Percentiles rank a stretch among this genome's conserved stretches.
These are phyloP conservation scores for Mythimna albipuncta DNA, from an alignment of 2,888 invertebrate species.

Conservation along the genomic window DNA sequence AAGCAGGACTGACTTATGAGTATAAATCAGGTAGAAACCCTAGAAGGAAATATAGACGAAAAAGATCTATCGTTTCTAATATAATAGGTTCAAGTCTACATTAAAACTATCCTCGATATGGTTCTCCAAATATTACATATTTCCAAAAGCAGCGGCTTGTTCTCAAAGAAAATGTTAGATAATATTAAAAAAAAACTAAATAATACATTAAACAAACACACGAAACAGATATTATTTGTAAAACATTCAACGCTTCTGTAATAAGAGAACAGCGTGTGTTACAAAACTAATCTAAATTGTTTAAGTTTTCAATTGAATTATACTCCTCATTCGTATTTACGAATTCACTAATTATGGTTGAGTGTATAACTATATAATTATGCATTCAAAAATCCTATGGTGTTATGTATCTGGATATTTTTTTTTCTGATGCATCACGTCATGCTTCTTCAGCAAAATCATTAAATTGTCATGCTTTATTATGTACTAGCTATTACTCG, in stretches of 20 bases:
- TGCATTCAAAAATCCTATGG: background rate
- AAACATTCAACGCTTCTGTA: constrained; percentile 1
- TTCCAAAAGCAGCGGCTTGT: background rate
- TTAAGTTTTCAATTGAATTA: background rate
- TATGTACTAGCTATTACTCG: background rate
- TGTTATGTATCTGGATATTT: constrained; percentile 3
- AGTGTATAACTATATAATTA: background rate
- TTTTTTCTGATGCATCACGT: background rate
- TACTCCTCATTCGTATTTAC: background rate
- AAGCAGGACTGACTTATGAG: background rate
- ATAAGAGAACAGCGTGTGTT: background rate
- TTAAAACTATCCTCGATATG: background rate
- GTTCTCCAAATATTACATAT: background rate
- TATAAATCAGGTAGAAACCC: background rate
- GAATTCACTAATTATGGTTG: constrained; percentile 19
- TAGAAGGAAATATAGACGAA: too few species aligned
- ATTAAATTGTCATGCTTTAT: constrained; percentile 12
- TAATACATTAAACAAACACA: background rate
- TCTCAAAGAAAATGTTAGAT: background rate
- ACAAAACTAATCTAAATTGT: constrained; percentile 11
- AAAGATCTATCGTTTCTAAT: background rate
- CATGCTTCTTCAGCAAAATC: background rate
- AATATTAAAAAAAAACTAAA: background rate
- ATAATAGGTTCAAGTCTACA: background rate
- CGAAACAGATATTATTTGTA: background rate